Conservation (phyloP, 2,888 invertebrate species). For the Polydrusus pterygomalis region DNA sequence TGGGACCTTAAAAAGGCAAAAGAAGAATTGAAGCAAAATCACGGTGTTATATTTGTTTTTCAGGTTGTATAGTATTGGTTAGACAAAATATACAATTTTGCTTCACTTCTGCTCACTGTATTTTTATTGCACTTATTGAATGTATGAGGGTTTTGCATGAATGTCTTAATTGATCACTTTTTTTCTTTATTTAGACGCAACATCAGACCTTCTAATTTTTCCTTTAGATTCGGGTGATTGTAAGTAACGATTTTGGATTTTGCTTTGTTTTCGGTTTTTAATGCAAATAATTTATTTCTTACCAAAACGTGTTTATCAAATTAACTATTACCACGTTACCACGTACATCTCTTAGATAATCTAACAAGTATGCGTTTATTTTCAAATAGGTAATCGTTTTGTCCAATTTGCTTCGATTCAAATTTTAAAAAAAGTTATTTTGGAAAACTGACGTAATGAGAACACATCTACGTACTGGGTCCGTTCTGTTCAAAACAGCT, state of each 20-base stretch:
- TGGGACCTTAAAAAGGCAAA: neutral
- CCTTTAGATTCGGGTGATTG: slow-evolving; percentile 37
- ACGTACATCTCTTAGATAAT: too few species aligned
- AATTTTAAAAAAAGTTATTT: too few species aligned
- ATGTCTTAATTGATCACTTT: slow-evolving; percentile 11
- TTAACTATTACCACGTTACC: too few species aligned
- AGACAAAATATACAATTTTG: neutral
- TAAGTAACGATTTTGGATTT: slow-evolving; percentile 35
- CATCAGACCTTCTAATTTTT: slow-evolving; percentile 46
- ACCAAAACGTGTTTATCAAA: too few species aligned
- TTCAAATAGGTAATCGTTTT: too few species aligned
- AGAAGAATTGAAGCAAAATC: too few species aligned
- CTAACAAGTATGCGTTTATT: too few species aligned
- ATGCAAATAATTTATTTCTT: neutral
- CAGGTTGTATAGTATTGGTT: too few species aligned
- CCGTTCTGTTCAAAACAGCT: slow-evolving; percentile 14
- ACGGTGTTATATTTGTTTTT: too few species aligned
- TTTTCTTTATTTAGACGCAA: slow-evolving; percentile 46
- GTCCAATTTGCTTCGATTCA: too few species aligned
- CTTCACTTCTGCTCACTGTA: neutral
- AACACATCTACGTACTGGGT: neutral
- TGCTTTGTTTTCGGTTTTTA: slow-evolving; percentile 12
- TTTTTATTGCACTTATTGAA: neutral
- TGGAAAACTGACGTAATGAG: too few species aligned
- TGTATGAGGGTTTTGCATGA: slow-evolving; percentile 58